Conservation (phyloP, 2,888 invertebrate species). For the Orchestes rusci region DNA sequence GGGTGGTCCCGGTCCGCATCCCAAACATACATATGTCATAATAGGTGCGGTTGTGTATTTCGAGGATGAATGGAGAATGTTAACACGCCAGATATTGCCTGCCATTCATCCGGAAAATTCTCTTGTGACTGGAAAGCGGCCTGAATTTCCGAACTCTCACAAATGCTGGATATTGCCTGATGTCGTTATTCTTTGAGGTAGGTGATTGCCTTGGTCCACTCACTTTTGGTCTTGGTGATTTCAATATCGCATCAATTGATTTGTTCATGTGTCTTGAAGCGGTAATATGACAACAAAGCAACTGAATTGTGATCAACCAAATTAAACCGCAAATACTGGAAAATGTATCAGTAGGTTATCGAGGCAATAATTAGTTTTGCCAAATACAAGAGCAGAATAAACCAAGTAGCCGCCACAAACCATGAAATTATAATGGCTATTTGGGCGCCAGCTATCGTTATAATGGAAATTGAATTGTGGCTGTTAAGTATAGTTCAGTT, state of each 20-base stretch:
- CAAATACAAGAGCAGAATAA: conserved; percentile 2
- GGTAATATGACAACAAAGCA: too few species aligned
- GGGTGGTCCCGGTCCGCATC: conserved; percentile 9
- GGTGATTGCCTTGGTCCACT: too few species aligned
- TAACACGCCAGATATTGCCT: conserved; percentile 12
- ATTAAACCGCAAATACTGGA: too few species aligned
- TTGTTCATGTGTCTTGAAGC: too few species aligned
- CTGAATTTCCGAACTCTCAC: conserved; percentile 1
- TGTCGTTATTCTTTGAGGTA: too few species aligned
- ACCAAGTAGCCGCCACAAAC: conserved; percentile 10
- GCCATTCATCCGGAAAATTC: conserved; percentile 16
- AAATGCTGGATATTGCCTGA: too few species aligned
- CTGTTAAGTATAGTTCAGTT: too few species aligned
- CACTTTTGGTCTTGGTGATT: too few species aligned
- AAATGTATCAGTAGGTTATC: too few species aligned
- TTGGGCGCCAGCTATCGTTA: not conserved
- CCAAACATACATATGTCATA: conserved; percentile 15
- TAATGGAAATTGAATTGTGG: conserved; percentile 12
- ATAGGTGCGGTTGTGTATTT: conserved; percentile 12
- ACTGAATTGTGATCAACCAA: too few species aligned
- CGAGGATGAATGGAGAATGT: conserved; percentile 13
- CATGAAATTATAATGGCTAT: conserved; percentile 10
- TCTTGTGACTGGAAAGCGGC: conserved; percentile 5
- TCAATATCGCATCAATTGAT: too few species aligned
- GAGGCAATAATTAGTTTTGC: too few species aligned